Conservation (phyloP, 1,140 invertebrate genomes). For the Epicauta chinensis region DNA sequence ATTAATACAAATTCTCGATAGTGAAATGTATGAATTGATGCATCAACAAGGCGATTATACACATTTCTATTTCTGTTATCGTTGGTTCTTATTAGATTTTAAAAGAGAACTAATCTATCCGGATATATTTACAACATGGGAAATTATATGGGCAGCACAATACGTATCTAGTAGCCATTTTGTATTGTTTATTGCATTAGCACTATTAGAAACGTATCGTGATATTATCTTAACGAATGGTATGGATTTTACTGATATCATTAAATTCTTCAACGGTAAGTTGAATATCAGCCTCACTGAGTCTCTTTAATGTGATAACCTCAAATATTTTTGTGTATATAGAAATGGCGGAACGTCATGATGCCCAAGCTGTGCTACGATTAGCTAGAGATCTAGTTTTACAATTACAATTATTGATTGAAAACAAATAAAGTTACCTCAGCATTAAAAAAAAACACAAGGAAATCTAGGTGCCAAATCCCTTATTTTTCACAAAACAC, state of each 20-base stretch:
- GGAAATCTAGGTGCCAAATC: no score
- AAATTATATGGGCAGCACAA: conserved; percentile 91
- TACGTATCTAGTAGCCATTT: conserved; percentile 82
- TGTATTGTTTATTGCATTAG: conserved; percentile 87
- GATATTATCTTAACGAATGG: conserved; percentile 91
- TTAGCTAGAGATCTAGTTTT: conserved; percentile 77
- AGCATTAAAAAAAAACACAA: background rate
- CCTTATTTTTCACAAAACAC: no score
- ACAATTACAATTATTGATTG: conserved; percentile 84
- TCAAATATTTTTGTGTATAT: conserved; percentile 43
- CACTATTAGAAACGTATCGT: conserved; percentile 84
- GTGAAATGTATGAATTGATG: conserved; percentile 90
- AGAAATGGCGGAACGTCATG: conserved; percentile 95
- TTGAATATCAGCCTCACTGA: conserved; percentile 11
- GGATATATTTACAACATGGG: conserved; percentile 91
- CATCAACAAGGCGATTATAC: conserved; percentile 92
- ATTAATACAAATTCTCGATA: conserved; percentile 81
- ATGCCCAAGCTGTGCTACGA: conserved; percentile 73
- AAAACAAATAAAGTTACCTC: conserved; percentile 63
- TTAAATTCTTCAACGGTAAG: conserved; percentile 95
- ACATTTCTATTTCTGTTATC: conserved; percentile 96
- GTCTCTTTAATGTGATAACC: background rate
- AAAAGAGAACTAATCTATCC: conserved; percentile 82
- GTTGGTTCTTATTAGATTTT: conserved; percentile 77
- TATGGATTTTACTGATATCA: conserved; percentile 97